Base-by-base conservation (phyloP, 2,113 vertebrate species). In the Tilapia sparmanii region DNA sequence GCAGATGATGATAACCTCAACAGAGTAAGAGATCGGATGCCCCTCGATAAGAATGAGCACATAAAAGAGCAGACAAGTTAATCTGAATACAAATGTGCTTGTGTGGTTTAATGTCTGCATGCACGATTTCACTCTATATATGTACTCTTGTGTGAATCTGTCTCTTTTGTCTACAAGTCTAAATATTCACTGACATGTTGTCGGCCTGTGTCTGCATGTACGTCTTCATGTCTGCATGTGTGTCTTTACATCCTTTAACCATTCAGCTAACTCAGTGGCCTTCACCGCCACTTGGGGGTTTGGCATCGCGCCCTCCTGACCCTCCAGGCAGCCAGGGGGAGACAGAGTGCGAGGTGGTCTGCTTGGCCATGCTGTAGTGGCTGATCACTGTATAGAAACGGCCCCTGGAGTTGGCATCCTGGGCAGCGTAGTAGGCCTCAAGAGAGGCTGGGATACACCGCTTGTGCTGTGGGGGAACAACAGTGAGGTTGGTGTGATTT, bases 321-420 rank as follows among this genome's bases (percentile, higher is more conserved):
- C 96, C 97, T 8, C 97, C 97, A 3, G 98, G 98, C 90, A 99
- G 97, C 98, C 98, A 99, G 19, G 98, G 98, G 2, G 98, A 98
- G 66, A 99, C 97, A 1, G 98, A 98, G 89, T 98, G 96, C 22
- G 98, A 98, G 83, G 97, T 98, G 97, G 97, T 99, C 96, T 99
- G 98, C 97, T 99, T 99, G 95, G 98, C 98, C 98, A 99, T 97
- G 93, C 98, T 99, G 97, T 99, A 99, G 95, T 99, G 98, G 96
- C 98, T 99, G 96, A 99, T 99, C 96, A 99, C 97, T 0, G 98
- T 99, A 97, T 99, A 99, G 96, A 99, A 99, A 89, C 98, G 96
- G 91, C 98, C 98, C 91, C 98, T 97, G 10, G 98, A 98, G 96
- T 96, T 98, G 95, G 97, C 97, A 80, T 99, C 98, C 96, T 99